Percentiles rank a stretch among this genome's conserved stretches.
These are phyloP conservation scores for Hyles vespertilio DNA, from an alignment of 1,140 invertebrate species.

Conservation along the genomic window DNA sequence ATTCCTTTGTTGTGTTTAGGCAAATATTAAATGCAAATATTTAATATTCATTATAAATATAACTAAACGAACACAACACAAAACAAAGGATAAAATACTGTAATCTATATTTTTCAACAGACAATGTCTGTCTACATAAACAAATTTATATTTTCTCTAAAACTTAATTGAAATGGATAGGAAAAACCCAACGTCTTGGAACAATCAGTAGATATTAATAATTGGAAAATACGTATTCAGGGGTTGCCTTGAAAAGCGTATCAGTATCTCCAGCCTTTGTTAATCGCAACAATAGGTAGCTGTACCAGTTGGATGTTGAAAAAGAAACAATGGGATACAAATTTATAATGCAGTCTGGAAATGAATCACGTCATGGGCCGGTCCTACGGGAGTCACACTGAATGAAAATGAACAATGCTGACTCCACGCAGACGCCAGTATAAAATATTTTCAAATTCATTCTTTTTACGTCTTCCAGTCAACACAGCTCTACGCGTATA, in stretches of 20 bases:
- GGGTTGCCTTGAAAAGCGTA: constrained; percentile 35
- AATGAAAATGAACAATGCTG: constrained; percentile 65
- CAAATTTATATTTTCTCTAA: too few species aligned
- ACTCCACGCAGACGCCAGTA: constrained; percentile 45
- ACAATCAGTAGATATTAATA: constrained; percentile 6
- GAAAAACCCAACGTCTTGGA: too few species aligned
- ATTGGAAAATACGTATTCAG: constrained; percentile 28
- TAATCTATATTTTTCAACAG: too few species aligned
- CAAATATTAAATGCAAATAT: too few species aligned
- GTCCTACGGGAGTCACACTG: constrained; percentile 50
- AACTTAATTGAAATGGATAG: too few species aligned
- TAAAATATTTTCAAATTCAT: constrained; percentile 35
- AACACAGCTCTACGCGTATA: too few species aligned
- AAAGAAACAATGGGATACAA: constrained; percentile 69
- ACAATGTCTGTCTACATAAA: too few species aligned
- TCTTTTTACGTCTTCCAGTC: constrained; percentile 11
- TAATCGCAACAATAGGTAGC: constrained; percentile 57
- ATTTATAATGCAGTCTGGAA: constrained; percentile 70
- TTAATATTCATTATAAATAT: too few species aligned
- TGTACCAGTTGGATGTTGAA: constrained; percentile 52
- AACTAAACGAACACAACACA: too few species aligned
- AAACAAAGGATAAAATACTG: too few species aligned
- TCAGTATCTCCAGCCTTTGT: constrained; percentile 47
- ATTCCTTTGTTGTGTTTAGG: too few species aligned
- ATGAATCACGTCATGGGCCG: constrained; percentile 64